Percentiles rank a stretch among this genome's conserved stretches.
phyloP scores from a whole-genome alignment of 2,797 vertebrate species.

The Enteromius fasciolatus region DNA sequence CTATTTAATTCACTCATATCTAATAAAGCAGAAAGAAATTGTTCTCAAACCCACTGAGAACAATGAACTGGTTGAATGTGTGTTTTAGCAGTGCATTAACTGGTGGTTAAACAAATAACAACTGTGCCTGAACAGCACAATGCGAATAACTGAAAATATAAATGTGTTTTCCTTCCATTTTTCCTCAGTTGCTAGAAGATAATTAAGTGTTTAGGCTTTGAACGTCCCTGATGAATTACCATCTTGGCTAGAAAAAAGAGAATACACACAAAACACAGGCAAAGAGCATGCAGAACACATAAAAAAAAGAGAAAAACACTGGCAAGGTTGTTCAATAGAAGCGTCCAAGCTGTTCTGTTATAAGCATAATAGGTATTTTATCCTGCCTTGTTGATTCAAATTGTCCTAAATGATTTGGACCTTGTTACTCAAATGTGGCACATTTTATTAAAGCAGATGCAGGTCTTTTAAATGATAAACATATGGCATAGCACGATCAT shows the following conservation, averaged over 20 bases:
- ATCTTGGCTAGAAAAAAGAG: slow-evolving; percentile 47
- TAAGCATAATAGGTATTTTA: slow-evolving; percentile 46
- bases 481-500: background rate
- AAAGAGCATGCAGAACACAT: slow-evolving; percentile 33
- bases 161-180: slow-evolving; percentile 18
- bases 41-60: slow-evolving; percentile 2
- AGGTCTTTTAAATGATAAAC: slow-evolving; percentile 41
- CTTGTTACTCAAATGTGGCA: slow-evolving; percentile 61
- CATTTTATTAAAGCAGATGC: slow-evolving; percentile 61
- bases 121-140: slow-evolving; percentile 7
- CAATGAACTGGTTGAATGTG: background rate
- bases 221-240: slow-evolving; percentile 38
- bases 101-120: slow-evolving; percentile 19
- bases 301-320: slow-evolving; percentile 23
- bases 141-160: slow-evolving; percentile 15
- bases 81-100: background rate
- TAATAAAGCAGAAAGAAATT: background rate
- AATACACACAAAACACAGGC: slow-evolving; percentile 6
- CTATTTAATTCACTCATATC: background rate
- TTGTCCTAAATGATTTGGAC: slow-evolving; percentile 54
- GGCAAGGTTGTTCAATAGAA: slow-evolving; percentile 27
- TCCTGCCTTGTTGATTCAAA: slow-evolving; percentile 46
- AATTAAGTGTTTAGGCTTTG: slow-evolving; percentile 45
- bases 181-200: slow-evolving; percentile 47
- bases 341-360: slow-evolving; percentile 36